These are phyloP conservation scores for Phyto melanocephala DNA, from an alignment of 2,888 invertebrate species.

Conservation along the genomic window DNA sequence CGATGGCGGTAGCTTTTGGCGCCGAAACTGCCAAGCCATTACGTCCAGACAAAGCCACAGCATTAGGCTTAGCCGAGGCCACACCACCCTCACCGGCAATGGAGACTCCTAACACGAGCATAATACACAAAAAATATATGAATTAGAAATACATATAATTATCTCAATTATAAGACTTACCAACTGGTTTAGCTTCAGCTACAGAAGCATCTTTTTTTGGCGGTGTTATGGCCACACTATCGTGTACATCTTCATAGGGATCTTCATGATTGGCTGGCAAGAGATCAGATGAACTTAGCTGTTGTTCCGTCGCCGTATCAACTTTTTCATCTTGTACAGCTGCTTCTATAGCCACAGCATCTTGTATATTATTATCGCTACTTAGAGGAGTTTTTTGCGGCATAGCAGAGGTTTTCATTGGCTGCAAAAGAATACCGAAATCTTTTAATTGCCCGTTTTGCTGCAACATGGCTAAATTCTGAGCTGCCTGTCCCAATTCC, in stretches of 20 bases:
- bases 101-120: constrained; percentile 81
- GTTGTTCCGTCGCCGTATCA: constrained; percentile 73
- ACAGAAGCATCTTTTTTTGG: constrained; percentile 83
- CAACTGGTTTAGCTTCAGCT: constrained; percentile 88
- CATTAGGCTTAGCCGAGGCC: constrained; percentile 86
- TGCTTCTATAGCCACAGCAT: constrained; percentile 66
- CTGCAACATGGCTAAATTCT: constrained; percentile 81
- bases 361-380: background rate
- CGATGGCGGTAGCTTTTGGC: constrained; percentile 87
- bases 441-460: constrained; percentile 81
- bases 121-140: background rate
- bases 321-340: constrained; percentile 66
- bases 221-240: constrained; percentile 79
- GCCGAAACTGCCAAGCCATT: constrained; percentile 85
- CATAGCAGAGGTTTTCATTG: constrained; percentile 64
- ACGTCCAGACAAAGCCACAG: constrained; percentile 85
- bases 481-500: constrained; percentile 81
- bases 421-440: constrained; percentile 79
- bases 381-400: constrained; percentile 67
- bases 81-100: constrained; percentile 84
- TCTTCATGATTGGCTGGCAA: constrained; percentile 74
- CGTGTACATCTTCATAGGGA: constrained; percentile 76
- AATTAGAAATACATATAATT: background rate
- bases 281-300: constrained; percentile 71
- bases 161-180: constrained; percentile 75